phyloP scores from a whole-genome alignment of 2,888 invertebrate genomes.

The Elysia crispata region DNA sequence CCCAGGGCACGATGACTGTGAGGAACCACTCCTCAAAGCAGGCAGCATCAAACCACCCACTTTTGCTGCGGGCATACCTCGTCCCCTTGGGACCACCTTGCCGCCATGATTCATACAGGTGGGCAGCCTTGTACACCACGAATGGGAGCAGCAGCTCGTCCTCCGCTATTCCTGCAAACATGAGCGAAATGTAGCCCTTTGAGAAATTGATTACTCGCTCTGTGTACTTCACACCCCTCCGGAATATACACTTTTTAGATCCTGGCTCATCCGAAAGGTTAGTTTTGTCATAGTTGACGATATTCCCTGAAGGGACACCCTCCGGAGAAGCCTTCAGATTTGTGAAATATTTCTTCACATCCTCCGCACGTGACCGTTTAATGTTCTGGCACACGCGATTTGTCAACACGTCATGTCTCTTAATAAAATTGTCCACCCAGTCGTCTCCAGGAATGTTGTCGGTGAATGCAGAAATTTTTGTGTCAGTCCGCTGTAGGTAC shows the following conservation, averaged over 20 bases:
- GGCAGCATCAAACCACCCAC: slow-evolving; percentile 71
- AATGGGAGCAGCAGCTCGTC: slow-evolving; percentile 72
- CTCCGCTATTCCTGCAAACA: slow-evolving; percentile 75
- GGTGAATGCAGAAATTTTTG: neutral
- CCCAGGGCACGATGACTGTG: slow-evolving; percentile 59
- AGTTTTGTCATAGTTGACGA: slow-evolving; percentile 74
- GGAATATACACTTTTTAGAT: slow-evolving; percentile 52
- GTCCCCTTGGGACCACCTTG: slow-evolving; percentile 73
- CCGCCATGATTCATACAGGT: slow-evolving; percentile 76
- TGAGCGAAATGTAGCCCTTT: slow-evolving; percentile 71
- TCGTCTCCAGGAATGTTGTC: neutral
- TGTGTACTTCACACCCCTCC: slow-evolving; percentile 58
- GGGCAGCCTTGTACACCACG: slow-evolving; percentile 66
- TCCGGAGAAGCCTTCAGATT: slow-evolving; percentile 20
- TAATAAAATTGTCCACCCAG: neutral
- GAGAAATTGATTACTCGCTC: slow-evolving; percentile 72
- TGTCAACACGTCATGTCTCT: neutral
- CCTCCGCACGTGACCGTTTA: neutral
- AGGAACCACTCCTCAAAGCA: slow-evolving; percentile 72
- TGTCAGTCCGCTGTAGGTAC: neutral
- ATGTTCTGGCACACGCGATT: slow-evolving; percentile 14
- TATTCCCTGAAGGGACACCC: slow-evolving; percentile 52
- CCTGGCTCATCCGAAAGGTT: slow-evolving; percentile 75
- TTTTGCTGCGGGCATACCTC: slow-evolving; percentile 74
- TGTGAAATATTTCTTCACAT: slow-evolving; percentile 10